phyloP scores from a whole-genome alignment of 2,888 invertebrate species.

The Brachyptera putata region DNA sequence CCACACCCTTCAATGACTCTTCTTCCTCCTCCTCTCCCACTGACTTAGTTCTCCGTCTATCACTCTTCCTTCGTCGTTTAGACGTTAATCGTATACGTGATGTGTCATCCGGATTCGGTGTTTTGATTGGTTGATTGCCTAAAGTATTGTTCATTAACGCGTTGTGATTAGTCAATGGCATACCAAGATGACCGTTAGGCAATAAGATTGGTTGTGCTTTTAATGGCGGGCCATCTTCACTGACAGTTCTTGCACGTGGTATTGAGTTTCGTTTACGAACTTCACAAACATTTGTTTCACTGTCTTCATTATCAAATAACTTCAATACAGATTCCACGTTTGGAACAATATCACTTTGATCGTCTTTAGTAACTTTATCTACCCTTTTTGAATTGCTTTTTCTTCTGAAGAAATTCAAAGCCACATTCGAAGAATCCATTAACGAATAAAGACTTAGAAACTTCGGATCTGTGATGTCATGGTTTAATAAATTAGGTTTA shows the following conservation, averaged over 20 bases:
- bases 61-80: constrained; percentile 10
- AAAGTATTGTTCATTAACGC: neutral
- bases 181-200: constrained; percentile 3
- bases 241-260: constrained; percentile 22
- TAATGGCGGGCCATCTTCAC: constrained; percentile 29
- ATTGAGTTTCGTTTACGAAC: constrained; percentile 9
- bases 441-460: constrained; percentile 26
- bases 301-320: neutral
- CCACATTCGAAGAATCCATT: neutral
- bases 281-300: neutral
- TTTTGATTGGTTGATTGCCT: neutral
- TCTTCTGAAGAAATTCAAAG: neutral
- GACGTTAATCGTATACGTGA: neutral
- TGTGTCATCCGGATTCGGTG: neutral
- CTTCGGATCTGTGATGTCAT: constrained; percentile 32
- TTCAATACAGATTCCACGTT: neutral
- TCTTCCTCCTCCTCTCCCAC: constrained; percentile 25
- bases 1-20: constrained; percentile 12
- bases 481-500: neutral
- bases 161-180: neutral
- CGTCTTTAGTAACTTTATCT: neutral
- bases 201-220: constrained; percentile 21
- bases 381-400: neutral
- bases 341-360: neutral
- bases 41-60: constrained; percentile 32